A percentile compares a stretch with the other conserved stretches of the same genome.
Conservation (phyloP, 1,140 invertebrate genomes). For the Meloidogyne chitwoodi region DNA sequence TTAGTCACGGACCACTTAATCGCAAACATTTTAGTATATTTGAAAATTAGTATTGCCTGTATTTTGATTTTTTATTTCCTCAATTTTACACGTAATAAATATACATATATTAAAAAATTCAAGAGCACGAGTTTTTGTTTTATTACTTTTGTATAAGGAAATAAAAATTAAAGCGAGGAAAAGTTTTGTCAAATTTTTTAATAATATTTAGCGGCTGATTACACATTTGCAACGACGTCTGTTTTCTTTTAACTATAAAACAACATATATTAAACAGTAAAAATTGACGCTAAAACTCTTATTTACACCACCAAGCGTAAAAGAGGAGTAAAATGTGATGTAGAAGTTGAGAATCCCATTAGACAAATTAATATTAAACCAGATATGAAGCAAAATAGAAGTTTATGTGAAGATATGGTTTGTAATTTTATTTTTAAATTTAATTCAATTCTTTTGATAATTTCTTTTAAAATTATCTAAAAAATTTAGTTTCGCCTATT, state of each 20-base stretch:
- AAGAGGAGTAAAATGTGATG: neutral
- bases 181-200: neutral
- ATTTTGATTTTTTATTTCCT: neutral
- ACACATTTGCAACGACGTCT: neutral
- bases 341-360: neutral
- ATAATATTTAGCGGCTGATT: neutral
- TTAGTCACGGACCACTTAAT: no score
- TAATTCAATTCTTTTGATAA: no score
- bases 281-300: neutral
- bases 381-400: neutral
- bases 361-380: neutral
- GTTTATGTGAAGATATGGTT: neutral
- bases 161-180: neutral
- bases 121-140: neutral
- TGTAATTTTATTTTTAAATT: neutral
- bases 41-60: neutral
- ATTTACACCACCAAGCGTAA: neutral
- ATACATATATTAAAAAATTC: neutral
- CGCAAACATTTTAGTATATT: no score
- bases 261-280: neutral
- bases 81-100: neutral
- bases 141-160: neutral
- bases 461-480: neutral
- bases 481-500: conserved; percentile 41
- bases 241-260: neutral